Percentiles rank a stretch among this genome's conserved stretches.
Evolutionary conservation across 2,113 vertebrate genomes (phyloP).

Genomic region (Macquaria australasica): DNA sequence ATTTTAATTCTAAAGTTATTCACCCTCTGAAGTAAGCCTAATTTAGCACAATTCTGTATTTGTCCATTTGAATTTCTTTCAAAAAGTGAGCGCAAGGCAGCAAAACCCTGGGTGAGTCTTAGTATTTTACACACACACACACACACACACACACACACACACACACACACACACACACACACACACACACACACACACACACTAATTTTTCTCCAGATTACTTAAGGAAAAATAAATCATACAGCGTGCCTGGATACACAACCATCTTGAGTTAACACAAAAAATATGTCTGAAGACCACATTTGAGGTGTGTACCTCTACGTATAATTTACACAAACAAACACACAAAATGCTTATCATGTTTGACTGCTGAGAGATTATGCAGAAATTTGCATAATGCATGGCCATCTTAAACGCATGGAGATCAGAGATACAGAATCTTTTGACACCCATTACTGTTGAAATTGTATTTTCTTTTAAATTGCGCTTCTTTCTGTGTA

Average conservation of each 20-base stretch:
- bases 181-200: too few relatives aligned
- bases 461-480: constrained; percentile 16
- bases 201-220: not conserved
- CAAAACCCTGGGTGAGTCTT: not conserved
- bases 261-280: not conserved
- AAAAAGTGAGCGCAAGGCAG: not conserved
- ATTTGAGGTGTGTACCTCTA: not conserved
- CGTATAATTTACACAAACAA: constrained; percentile 1
- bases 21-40: not conserved
- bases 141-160: too few relatives aligned
- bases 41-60: not conserved
- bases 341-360: constrained; percentile 7
- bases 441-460: not conserved
- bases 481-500: constrained; percentile 5
- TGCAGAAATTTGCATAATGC: not conserved
- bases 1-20: not conserved
- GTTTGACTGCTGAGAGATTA: constrained; percentile 9
- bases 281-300: not conserved
- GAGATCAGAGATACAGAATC: not conserved
- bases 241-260: not conserved
- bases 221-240: not conserved
- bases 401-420: not conserved
- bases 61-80: not conserved
- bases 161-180: too few relatives aligned
- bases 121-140: too few relatives aligned